Evolutionary conservation across 2,113 vertebrate species (phyloP).

Genomic region (Butastur rufipennis): DNA sequence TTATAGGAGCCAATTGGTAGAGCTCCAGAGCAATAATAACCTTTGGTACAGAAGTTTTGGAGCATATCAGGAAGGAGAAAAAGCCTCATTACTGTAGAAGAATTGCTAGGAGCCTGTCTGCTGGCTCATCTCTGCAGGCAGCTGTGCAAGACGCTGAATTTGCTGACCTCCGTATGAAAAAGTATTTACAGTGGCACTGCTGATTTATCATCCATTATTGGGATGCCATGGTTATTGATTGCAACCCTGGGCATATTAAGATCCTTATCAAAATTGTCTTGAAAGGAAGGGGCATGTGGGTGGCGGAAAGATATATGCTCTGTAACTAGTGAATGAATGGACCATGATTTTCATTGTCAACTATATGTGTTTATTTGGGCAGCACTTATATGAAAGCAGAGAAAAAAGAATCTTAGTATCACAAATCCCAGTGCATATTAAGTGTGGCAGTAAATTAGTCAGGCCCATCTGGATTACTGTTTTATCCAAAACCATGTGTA

Average conservation of each 20-base stretch:
- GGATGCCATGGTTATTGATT: slow-evolving; percentile 24
- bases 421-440: neutral
- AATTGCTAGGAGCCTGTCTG: neutral
- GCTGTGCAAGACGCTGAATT: neutral
- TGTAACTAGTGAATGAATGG: neutral
- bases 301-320: neutral
- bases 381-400: neutral
- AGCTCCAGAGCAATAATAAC: slow-evolving; percentile 6
- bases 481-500: neutral
- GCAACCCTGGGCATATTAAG: neutral
- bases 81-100: slow-evolving; percentile 16
- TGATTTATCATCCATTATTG: neutral
- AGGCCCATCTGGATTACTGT: neutral
- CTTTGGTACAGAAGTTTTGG: slow-evolving; percentile 35
- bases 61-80: neutral
- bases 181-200: neutral
- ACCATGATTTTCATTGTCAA: neutral
- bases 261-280: neutral
- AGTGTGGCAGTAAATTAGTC: neutral
- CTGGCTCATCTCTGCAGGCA: slow-evolving; percentile 6
- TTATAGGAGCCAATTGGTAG: neutral
- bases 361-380: neutral
- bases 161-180: slow-evolving; percentile 11
- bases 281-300: neutral
- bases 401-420: neutral